Conservation (phyloP, 1,140 invertebrate genomes). For the Macrobrachium nipponense region DNA sequence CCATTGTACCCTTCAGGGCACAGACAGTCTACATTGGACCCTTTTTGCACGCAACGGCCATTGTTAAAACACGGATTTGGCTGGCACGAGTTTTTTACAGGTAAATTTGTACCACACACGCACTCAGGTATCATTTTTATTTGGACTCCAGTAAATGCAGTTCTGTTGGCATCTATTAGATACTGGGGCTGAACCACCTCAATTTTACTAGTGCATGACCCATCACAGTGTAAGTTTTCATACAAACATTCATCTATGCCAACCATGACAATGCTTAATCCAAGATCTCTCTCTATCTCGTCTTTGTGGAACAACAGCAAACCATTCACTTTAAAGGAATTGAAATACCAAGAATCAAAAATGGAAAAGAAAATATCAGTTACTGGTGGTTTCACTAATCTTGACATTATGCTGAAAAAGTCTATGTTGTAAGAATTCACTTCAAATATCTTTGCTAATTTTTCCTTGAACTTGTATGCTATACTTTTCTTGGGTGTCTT, state of each 20-base stretch:
- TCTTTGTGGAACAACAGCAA: slow-evolving; percentile 86
- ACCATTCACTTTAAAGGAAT: slow-evolving; percentile 92
- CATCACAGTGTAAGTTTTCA: slow-evolving; percentile 95
- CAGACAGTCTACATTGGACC: slow-evolving; percentile 76
- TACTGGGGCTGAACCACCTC: slow-evolving; percentile 91
- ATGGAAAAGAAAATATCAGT: slow-evolving; percentile 95
- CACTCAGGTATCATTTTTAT: slow-evolving; percentile 88
- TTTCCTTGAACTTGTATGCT: slow-evolving; percentile 87
- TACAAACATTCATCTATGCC: slow-evolving; percentile 97
- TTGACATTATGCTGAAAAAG: slow-evolving; percentile 92
- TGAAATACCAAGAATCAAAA: slow-evolving; percentile 95
- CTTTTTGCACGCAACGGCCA: slow-evolving; percentile 88
- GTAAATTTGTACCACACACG: slow-evolving; percentile 92
- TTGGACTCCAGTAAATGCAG: slow-evolving; percentile 90
- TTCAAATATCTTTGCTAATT: slow-evolving; percentile 81
- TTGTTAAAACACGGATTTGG: slow-evolving; percentile 94
- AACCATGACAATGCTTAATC: slow-evolving; percentile 96
- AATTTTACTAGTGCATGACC: slow-evolving; percentile 92
- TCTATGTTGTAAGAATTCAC: slow-evolving; percentile 91
- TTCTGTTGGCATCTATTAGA: slow-evolving; percentile 97
- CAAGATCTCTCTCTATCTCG: slow-evolving; percentile 90
- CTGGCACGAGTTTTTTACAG: slow-evolving; percentile 88
- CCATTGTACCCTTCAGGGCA: slow-evolving; percentile 93
- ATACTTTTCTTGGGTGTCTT: slow-evolving; percentile 87
- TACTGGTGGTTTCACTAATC: slow-evolving; percentile 85